These are phyloP conservation scores for Pseudolaguvia tuberculata DNA, from an alignment of 2,113 vertebrate genomes.

Conservation along the genomic window DNA sequence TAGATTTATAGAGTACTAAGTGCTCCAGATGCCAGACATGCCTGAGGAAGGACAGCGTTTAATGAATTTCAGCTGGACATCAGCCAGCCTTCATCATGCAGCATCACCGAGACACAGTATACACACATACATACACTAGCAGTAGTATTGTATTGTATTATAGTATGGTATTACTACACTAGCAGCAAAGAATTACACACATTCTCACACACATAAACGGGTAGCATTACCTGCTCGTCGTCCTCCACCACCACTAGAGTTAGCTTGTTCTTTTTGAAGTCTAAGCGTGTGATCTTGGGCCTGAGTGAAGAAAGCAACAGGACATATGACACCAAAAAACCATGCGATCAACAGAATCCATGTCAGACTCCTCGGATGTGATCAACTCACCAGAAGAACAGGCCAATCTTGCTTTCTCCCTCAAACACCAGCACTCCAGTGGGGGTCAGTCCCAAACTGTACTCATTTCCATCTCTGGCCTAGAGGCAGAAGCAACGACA, in stretches of 20 bases:
- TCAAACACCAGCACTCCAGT: slow-evolving; percentile 98
- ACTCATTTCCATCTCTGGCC: slow-evolving; percentile 96
- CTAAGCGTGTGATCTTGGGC: slow-evolving; percentile 97
- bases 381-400: slow-evolving; percentile 91
- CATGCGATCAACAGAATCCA: neutral
- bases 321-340: neutral
- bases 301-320: slow-evolving; percentile 59
- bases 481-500: slow-evolving; percentile 53
- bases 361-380: neutral
- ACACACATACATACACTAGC: too few relatives aligned
- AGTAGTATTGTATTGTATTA: too few relatives aligned
- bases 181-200: too few relatives aligned
- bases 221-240: slow-evolving; percentile 84
- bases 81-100: neutral
- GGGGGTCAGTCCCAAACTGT: slow-evolving; percentile 92
- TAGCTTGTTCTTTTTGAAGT: slow-evolving; percentile 96
- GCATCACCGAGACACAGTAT: too few relatives aligned
- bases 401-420: slow-evolving; percentile 94
- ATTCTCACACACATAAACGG: neutral
- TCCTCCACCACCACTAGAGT: slow-evolving; percentile 97
- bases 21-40: slow-evolving; percentile 61
- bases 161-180: too few relatives aligned
- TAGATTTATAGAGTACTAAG: slow-evolving; percentile 35
- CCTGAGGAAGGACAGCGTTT: too few relatives aligned
- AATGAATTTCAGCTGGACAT: too few relatives aligned